Base-by-base conservation (phyloP, 1,140 invertebrate species). In the Cryptotermes secundus region DNA sequence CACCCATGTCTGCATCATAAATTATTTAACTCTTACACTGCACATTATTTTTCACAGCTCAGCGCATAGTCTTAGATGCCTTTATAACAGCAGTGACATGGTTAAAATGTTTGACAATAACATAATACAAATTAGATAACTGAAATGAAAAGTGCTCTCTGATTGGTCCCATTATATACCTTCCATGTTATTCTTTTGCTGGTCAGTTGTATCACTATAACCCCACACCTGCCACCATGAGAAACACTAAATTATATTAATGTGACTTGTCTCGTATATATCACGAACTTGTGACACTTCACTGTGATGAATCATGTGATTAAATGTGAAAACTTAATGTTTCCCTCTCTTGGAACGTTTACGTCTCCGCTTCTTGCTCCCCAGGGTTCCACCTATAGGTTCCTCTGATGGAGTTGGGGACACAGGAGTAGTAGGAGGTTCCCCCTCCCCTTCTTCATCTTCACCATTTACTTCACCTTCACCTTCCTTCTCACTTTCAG, bases 401-500 rank as follows among this genome's bases (percentile, higher is more conserved):
- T 85, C 83, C 26, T 81, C 79, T 84, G 85, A 79, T 53, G 86
- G 84, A 59, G 86, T 87, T 10, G 86, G 87, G 3, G 87, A 86
- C 22, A 86, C 87, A 65, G 88, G 87, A 85, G 87, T 88, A 24
- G 87, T 86, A 84, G 88, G 86, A 85, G 86, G 88, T 81, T 89
- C 88, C 80, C 87, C 86, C 82, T 89, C 88, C 72, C 87, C 86
- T 45, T 84, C 72, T 53, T 87, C 81, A 86, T 85, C 85, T 84
- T 89, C 86, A 86, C 86, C 82, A 87, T 88, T 82, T 87, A 85
- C 49, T 34, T 86, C 85, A 26, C 83, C 85, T 34, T 86, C 85
- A 7, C 85, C 84, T 24, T 87, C 87, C 31, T 85, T 84, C 81
- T 86, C 86, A 34, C 92, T 92, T 84, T 93, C 93, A 19, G 93